phyloP scores from a whole-genome alignment of 2,888 invertebrate species.

The Cerastis rubricosa region DNA sequence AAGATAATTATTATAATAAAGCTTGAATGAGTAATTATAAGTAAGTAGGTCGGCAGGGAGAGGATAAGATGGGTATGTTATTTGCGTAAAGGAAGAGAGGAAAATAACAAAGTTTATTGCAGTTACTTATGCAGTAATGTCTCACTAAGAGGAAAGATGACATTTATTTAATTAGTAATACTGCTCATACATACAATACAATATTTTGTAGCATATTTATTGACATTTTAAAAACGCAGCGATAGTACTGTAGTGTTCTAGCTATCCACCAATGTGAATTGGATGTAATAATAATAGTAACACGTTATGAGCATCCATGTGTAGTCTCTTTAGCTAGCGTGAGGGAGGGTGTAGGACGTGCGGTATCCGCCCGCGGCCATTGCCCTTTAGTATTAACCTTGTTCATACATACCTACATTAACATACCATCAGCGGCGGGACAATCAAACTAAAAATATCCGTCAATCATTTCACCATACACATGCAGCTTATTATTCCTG shows the following conservation, averaged over 20 bases:
- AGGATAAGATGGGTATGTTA: neutral
- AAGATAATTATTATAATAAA: neutral
- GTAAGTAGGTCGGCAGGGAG: neutral
- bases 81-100: slow-evolving; percentile 39
- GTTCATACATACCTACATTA: slow-evolving; percentile 70
- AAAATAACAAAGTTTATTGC: slow-evolving; percentile 51
- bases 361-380: slow-evolving; percentile 77
- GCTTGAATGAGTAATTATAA: neutral
- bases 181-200: neutral
- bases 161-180: slow-evolving; percentile 42
- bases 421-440: slow-evolving; percentile 40
- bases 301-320: slow-evolving; percentile 49
- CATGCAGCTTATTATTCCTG: slow-evolving; percentile 19
- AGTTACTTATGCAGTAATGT: slow-evolving; percentile 16
- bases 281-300: slow-evolving; percentile 50
- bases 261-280: slow-evolving; percentile 3
- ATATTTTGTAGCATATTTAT: slow-evolving; percentile 18
- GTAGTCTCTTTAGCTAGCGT: slow-evolving; percentile 61
- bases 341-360: slow-evolving; percentile 75
- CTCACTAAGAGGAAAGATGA: slow-evolving; percentile 50
- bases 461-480: slow-evolving; percentile 32
- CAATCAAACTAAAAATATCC: slow-evolving; percentile 48
- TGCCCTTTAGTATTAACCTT: slow-evolving; percentile 82
- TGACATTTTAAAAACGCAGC: neutral
- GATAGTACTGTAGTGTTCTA: neutral